Conservation (phyloP, 2,888 invertebrate genomes). For the Plagodis pulveraria region DNA sequence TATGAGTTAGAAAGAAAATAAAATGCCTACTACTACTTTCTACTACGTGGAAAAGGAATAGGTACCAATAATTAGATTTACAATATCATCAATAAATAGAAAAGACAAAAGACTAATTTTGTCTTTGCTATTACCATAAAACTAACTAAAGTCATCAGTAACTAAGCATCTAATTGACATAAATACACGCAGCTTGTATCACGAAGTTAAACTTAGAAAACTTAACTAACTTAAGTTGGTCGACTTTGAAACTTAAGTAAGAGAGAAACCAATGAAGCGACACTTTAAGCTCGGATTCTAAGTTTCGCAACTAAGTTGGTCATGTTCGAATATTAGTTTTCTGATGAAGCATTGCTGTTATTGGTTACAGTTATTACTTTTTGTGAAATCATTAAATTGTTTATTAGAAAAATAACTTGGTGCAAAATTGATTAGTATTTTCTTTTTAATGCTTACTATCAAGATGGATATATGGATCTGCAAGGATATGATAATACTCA, state of each 20-base stretch:
- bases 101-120: not conserved
- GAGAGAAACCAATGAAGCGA: slow-evolving; percentile 24
- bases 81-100: not conserved
- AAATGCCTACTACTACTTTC: too few relatives aligned
- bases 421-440: slow-evolving; percentile 28
- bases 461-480: slow-evolving; percentile 67
- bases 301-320: slow-evolving; percentile 19
- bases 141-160: slow-evolving; percentile 20
- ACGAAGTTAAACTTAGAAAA: slow-evolving; percentile 22
- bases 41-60: too few relatives aligned
- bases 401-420: not conserved
- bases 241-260: slow-evolving; percentile 20
- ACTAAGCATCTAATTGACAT: slow-evolving; percentile 24
- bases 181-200: slow-evolving; percentile 22
- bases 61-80: not conserved
- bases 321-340: slow-evolving; percentile 16
- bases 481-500: slow-evolving; percentile 75
- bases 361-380: not conserved
- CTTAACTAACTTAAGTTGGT: slow-evolving; percentile 22
- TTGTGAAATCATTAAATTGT: not conserved
- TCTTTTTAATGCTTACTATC: slow-evolving; percentile 55
- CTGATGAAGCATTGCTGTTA: slow-evolving; percentile 11
- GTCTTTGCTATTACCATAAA: slow-evolving; percentile 4
- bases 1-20: too few relatives aligned
- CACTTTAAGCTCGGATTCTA: slow-evolving; percentile 17